These are phyloP conservation scores for Epinotia brunnichana DNA, from an alignment of 2,888 invertebrate genomes.

Conservation along the genomic window DNA sequence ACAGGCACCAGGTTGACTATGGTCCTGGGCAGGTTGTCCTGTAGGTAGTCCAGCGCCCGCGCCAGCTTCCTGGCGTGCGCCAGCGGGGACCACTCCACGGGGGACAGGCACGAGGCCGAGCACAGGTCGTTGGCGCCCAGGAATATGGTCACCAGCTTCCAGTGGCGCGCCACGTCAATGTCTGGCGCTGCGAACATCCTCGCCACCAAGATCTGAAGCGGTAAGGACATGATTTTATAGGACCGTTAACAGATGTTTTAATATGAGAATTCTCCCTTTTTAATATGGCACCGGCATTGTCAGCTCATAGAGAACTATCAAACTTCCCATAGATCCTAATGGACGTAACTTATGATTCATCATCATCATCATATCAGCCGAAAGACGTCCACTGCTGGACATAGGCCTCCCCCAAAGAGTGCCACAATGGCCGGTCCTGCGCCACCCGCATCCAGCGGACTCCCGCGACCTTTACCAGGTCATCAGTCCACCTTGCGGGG, in stretches of 20 bases:
- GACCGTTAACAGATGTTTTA: too few species aligned
- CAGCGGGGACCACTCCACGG: constrained; percentile 84
- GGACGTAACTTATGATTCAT: too few species aligned
- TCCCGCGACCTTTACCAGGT: too few species aligned
- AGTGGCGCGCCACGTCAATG: constrained; percentile 85
- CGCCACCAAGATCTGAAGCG: constrained; percentile 83
- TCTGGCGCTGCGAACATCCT: constrained; percentile 85
- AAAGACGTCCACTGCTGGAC: too few species aligned
- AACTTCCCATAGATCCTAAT: too few species aligned
- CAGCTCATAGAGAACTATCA: too few species aligned
- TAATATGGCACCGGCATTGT: too few species aligned
- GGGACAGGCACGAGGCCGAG: constrained; percentile 87
- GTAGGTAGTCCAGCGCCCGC: constrained; percentile 86
- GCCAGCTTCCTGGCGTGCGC: constrained; percentile 86
- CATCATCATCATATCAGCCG: too few species aligned
- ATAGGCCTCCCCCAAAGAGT: too few species aligned
- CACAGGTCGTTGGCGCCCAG: constrained; percentile 91
- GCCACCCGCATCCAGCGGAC: too few species aligned
- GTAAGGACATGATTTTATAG: background rate
- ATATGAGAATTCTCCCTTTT: background rate
- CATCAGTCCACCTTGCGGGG: too few species aligned
- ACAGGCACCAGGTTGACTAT: constrained; percentile 88
- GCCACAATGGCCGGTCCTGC: too few species aligned
- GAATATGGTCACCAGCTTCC: constrained; percentile 91
- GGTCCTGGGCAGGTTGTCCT: constrained; percentile 86